A percentile compares a stretch with the other conserved stretches of the same genome.
Evolutionary conservation across 2,888 invertebrate genomes (phyloP).

Genomic region (Trichogramma dendrolimi): DNA sequence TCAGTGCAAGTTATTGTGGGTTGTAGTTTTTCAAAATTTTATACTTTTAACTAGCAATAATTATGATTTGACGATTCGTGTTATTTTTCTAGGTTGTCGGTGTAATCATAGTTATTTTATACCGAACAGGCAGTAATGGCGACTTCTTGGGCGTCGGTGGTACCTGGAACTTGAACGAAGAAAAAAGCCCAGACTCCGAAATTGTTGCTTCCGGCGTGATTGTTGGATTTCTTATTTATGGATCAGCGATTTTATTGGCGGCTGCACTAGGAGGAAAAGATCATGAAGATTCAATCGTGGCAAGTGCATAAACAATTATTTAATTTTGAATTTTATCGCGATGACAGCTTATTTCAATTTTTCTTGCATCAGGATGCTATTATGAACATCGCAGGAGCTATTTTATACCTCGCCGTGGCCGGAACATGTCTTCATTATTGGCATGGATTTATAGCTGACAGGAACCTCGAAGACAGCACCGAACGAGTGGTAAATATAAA

Average conservation of each 20-base stretch:
- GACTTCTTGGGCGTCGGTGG: slow-evolving; percentile 83
- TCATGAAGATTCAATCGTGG: slow-evolving; percentile 66
- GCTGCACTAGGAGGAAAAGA: slow-evolving; percentile 73
- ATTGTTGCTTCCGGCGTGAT: slow-evolving; percentile 84
- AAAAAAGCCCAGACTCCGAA: slow-evolving; percentile 82
- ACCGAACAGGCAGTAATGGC: slow-evolving; percentile 78
- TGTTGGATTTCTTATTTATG: slow-evolving; percentile 82
- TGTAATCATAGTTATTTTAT: slow-evolving; percentile 73
- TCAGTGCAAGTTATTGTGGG: too few relatives aligned
- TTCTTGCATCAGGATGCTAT: slow-evolving; percentile 67
- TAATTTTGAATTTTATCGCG: background rate
- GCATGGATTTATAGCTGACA: slow-evolving; percentile 80
- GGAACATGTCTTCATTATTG: slow-evolving; percentile 85
- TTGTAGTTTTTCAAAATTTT: too few relatives aligned
- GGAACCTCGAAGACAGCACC: slow-evolving; percentile 67
- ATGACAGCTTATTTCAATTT: slow-evolving; percentile 32
- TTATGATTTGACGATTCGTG: too few relatives aligned
- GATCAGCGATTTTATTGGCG: slow-evolving; percentile 70
- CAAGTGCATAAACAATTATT: slow-evolving; percentile 40
- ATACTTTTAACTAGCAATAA: too few relatives aligned
- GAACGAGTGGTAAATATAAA: slow-evolving; percentile 63
- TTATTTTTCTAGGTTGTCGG: slow-evolving; percentile 67
- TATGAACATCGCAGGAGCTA: slow-evolving; percentile 82
- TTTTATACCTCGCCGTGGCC: slow-evolving; percentile 81
- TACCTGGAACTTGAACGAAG: slow-evolving; percentile 85